A percentile compares a stretch with the other conserved stretches of the same genome.
Conservation (phyloP, 2,113 vertebrate species). For the Ondatra zibethicus region DNA sequence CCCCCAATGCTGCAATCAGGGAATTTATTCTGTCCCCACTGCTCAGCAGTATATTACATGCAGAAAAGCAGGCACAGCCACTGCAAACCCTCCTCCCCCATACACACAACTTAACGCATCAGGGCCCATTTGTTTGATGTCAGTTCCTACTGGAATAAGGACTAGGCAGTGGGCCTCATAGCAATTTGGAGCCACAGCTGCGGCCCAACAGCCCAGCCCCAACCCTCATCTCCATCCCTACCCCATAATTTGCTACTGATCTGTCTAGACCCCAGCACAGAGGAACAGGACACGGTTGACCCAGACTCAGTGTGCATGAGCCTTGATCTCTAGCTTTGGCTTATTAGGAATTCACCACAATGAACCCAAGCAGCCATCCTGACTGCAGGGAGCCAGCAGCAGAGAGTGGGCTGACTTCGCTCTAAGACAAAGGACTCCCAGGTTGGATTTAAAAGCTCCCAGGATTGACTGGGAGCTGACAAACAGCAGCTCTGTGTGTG, state of each 20-base stretch:
- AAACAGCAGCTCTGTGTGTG: background rate
- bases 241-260: conserved; percentile 44
- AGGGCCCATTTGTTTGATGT: conserved; percentile 80
- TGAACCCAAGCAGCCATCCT: no score
- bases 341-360: background rate
- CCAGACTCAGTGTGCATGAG: background rate
- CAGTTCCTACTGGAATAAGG: conserved; percentile 51
- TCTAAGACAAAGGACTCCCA: background rate
- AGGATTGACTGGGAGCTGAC: background rate
- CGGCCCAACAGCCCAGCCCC: conserved; percentile 49
- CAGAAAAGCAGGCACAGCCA: background rate
- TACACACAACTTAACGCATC: conserved; percentile 74
- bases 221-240: background rate
- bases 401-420: background rate
- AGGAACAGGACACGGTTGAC: background rate
- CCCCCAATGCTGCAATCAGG: conserved; percentile 54
- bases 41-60: background rate
- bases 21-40: conserved; percentile 36
- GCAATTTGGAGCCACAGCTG: conserved; percentile 82
- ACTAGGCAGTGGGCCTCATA: conserved; percentile 60
- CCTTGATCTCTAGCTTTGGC: background rate
- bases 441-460: background rate
- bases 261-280: background rate
- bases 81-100: background rate
- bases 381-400: background rate